A percentile compares a stretch with the other conserved stretches of the same genome.
phyloP scores from a whole-genome alignment of 2,888 invertebrate genomes.

The Oscheius sp. region DNA sequence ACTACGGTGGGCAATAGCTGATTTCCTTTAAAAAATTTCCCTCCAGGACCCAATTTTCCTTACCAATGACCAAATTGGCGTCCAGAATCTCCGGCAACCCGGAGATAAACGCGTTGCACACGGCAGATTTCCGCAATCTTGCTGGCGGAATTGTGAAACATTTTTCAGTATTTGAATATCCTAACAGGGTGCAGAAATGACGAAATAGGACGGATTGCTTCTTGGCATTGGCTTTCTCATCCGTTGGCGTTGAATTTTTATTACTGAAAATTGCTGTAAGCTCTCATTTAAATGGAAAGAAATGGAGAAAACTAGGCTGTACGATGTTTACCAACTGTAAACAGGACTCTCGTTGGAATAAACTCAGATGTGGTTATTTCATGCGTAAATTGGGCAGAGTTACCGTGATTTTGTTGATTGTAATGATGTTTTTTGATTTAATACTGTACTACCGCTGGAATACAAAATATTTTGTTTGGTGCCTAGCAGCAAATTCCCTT shows the following conservation, averaged over 20 bases:
- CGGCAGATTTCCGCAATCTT: slow-evolving; percentile 86
- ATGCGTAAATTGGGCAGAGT: too few relatives aligned
- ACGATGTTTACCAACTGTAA: neutral
- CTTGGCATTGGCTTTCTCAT: slow-evolving; percentile 71
- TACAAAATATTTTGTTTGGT: too few relatives aligned
- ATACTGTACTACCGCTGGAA: too few relatives aligned
- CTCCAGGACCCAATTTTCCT: neutral
- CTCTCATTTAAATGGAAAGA: too few relatives aligned
- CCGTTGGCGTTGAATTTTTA: slow-evolving; percentile 62
- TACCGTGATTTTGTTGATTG: too few relatives aligned
- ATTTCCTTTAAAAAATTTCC: slow-evolving; percentile 74
- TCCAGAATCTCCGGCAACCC: slow-evolving; percentile 89
- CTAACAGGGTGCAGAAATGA: slow-evolving; percentile 90
- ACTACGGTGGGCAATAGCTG: slow-evolving; percentile 87
- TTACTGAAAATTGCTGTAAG: slow-evolving; percentile 41
- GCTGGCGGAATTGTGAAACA: slow-evolving; percentile 90
- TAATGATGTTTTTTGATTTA: too few relatives aligned
- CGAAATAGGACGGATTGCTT: slow-evolving; percentile 86
- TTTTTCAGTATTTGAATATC: slow-evolving; percentile 90
- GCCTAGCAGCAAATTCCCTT: too few relatives aligned
- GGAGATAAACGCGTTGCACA: slow-evolving; percentile 93
- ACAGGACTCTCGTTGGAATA: too few relatives aligned
- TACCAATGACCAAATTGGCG: slow-evolving; percentile 93
- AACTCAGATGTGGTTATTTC: too few relatives aligned
- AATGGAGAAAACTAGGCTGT: neutral